Evolutionary conservation across 2,888 invertebrate species (phyloP).

Genomic region (Caenorhabditis doughertyi): DNA sequence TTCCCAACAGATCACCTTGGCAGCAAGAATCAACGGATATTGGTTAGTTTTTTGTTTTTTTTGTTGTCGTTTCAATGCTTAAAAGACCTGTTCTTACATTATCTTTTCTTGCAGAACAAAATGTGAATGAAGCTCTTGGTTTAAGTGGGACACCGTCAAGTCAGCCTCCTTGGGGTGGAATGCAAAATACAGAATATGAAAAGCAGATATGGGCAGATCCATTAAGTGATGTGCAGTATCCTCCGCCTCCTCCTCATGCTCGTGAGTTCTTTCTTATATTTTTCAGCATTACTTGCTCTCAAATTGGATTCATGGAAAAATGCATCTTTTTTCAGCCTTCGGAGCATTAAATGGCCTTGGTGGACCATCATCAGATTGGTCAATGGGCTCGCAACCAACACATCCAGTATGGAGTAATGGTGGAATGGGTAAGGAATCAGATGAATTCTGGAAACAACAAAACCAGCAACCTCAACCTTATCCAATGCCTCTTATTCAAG

Average conservation of each 20-base stretch:
- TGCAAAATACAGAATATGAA: slow-evolving; percentile 58
- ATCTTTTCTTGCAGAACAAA: slow-evolving; percentile 56
- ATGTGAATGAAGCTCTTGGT: slow-evolving; percentile 58
- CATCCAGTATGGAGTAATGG: slow-evolving; percentile 73
- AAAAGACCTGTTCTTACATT: no score
- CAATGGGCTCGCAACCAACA: slow-evolving; percentile 41
- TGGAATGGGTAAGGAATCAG: slow-evolving; percentile 66
- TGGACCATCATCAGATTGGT: slow-evolving; percentile 63
- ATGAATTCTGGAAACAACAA: slow-evolving; percentile 71
- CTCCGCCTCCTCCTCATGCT: slow-evolving; percentile 53
- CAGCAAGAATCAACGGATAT: slow-evolving; percentile 50
- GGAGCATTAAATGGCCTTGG: slow-evolving; percentile 68
- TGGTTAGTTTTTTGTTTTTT: slow-evolving; percentile 12
- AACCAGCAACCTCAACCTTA: slow-evolving; percentile 65
- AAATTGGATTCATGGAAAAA: no score
- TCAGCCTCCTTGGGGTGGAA: slow-evolving; percentile 65
- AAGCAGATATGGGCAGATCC: slow-evolving; percentile 66
- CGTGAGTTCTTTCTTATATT: slow-evolving; percentile 22
- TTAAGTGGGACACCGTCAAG: slow-evolving; percentile 39
- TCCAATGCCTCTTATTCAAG: slow-evolving; percentile 44
- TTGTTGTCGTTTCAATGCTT: neutral
- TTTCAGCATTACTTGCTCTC: no score
- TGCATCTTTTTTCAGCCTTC: slow-evolving; percentile 38
- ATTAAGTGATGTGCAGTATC: slow-evolving; percentile 36
- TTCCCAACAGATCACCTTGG: slow-evolving; percentile 45